A percentile compares a stretch with the other conserved stretches of the same genome.
Conservation (phyloP, 2,888 invertebrate genomes). For the Lycocerus yunnanus region DNA sequence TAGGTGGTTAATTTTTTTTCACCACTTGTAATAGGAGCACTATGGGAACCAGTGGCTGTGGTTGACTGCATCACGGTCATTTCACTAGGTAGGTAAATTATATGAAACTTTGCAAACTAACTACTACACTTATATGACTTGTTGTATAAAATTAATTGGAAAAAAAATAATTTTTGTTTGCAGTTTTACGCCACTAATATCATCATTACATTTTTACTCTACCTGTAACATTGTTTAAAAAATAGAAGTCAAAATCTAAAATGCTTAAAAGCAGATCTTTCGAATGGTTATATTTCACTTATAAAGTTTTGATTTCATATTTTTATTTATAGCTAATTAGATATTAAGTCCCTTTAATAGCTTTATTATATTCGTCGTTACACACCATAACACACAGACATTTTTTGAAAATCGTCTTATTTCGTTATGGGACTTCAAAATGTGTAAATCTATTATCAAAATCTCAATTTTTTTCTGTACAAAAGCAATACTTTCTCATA, state of each 20-base stretch:
- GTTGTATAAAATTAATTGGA: not conserved
- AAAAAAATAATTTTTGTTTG: not conserved
- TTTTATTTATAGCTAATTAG: no score
- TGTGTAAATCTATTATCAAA: no score
- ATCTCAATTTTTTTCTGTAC: no score
- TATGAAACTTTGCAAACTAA: not conserved
- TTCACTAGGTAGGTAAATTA: not conserved
- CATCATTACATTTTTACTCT: not conserved
- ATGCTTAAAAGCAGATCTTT: not conserved
- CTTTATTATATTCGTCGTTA: no score
- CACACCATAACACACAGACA: no score
- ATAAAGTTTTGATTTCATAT: no score
- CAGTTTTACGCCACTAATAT: not conserved
- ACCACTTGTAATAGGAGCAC: slow-evolving; percentile 29
- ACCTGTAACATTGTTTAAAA: no score
- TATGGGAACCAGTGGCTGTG: slow-evolving; percentile 35
- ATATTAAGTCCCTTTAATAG: no score
- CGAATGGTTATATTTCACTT: not conserved
- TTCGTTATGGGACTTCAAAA: no score
- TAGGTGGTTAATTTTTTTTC: slow-evolving; percentile 30
- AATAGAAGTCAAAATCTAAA: not conserved
- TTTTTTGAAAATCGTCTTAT: no score
- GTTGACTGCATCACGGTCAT: slow-evolving; percentile 33
- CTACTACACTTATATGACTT: not conserved
- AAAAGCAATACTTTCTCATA: no score